These are phyloP conservation scores for Phortica variegata DNA, from an alignment of 1,140 invertebrate genomes.

Conservation along the genomic window DNA sequence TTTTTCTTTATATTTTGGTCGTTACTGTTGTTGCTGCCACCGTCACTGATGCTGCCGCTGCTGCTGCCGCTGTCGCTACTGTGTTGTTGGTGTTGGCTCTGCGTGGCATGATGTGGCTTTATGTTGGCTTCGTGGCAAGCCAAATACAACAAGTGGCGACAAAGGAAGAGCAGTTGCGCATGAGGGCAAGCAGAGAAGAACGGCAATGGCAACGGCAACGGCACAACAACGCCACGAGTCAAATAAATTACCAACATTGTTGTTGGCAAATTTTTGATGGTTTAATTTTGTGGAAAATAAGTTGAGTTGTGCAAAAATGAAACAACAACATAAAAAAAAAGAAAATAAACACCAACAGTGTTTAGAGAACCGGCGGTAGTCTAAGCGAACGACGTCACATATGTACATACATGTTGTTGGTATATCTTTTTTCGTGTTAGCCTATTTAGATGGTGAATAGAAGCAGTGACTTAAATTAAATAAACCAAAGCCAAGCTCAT, in stretches of 20 bases:
- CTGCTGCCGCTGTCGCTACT: constrained; percentile 21
- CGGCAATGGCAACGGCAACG: constrained; percentile 21
- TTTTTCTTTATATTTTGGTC: no score
- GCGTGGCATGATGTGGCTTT: constrained; percentile 10
- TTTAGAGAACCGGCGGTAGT: no score
- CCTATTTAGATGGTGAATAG: no score
- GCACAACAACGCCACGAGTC: constrained; percentile 41
- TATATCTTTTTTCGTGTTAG: no score
- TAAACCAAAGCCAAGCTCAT: no score
- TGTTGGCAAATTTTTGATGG: constrained; percentile 53
- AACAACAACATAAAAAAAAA: no score
- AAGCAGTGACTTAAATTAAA: no score
- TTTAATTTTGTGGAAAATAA: constrained; percentile 55
- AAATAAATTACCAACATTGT: constrained; percentile 51
- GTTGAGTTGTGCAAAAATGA: constrained; percentile 27
- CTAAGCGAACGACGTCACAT: no score
- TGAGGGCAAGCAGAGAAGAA: no score
- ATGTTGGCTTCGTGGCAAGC: constrained; percentile 5
- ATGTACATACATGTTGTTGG: no score
- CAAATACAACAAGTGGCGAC: not conserved
- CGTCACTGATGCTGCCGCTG: constrained; percentile 34
- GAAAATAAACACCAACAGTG: no score
- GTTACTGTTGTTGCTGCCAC: constrained; percentile 9
- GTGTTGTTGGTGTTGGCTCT: constrained; percentile 11
- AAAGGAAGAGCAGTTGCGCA: no score